A percentile compares a stretch with the other conserved stretches of the same genome.
Evolutionary conservation across 2,888 invertebrate genomes (phyloP).

Genomic region (Coremacera marginata): DNA sequence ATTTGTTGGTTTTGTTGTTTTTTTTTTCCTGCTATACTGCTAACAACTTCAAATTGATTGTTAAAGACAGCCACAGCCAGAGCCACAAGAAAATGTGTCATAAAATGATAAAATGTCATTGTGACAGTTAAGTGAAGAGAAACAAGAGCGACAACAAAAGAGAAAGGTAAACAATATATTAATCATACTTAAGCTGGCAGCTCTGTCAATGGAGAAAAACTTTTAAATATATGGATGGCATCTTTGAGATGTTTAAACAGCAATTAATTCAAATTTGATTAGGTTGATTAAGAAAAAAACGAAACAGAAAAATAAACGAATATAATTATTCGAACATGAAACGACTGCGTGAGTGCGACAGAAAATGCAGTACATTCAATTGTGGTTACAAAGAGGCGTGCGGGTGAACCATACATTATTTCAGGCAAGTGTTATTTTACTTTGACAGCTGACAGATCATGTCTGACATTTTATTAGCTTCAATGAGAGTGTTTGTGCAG

Average conservation of each 20-base stretch:
- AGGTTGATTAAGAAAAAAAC: neutral
- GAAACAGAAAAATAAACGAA: neutral
- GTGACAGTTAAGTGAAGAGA: neutral
- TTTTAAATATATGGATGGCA: neutral
- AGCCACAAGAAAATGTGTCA: neutral
- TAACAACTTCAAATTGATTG: neutral
- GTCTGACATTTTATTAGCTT: slow-evolving; percentile 27
- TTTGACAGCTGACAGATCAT: slow-evolving; percentile 36
- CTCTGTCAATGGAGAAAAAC: neutral
- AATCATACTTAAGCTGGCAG: slow-evolving; percentile 4
- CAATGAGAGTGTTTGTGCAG: neutral
- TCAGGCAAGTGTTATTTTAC: slow-evolving; percentile 2
- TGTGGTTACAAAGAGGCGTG: neutral
- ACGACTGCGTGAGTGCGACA: too few species aligned
- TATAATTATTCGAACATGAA: too few species aligned
- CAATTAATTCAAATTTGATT: slow-evolving; percentile 1
- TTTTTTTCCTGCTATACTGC: neutral
- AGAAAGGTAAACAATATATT: slow-evolving; percentile 20
- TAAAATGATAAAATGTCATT: slow-evolving; percentile 22
- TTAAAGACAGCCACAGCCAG: neutral
- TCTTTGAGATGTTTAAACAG: neutral
- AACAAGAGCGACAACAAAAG: neutral
- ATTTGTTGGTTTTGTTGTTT: too few species aligned
- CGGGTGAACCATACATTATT: neutral
- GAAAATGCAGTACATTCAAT: too few species aligned